Evolutionary conservation across 1,140 invertebrate genomes (phyloP).

Genomic region (Oryctes rhinoceros): DNA sequence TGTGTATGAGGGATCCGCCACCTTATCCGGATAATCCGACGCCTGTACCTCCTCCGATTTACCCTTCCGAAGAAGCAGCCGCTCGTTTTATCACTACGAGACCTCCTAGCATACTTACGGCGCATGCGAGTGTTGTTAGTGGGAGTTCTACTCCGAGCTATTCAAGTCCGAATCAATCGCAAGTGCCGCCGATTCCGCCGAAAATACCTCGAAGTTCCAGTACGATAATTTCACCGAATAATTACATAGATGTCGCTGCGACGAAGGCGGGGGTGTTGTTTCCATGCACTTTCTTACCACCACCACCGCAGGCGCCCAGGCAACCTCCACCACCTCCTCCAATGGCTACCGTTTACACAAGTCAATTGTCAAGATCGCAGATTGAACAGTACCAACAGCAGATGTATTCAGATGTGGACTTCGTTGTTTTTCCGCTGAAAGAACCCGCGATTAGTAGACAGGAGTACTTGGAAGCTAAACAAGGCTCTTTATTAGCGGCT

Average conservation of each 20-base stretch:
- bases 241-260: conserved; percentile 74
- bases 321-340: conserved; percentile 65
- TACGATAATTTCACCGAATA: conserved; percentile 70
- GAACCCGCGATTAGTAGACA: conserved; percentile 88
- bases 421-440: conserved; percentile 88
- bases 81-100: conserved; percentile 73
- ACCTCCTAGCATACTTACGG: conserved; percentile 73
- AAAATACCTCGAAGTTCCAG: conserved; percentile 62
- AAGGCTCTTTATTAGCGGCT: conserved; percentile 72
- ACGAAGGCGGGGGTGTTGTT: conserved; percentile 67
- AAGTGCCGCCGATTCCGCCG: conserved; percentile 66
- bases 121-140: conserved; percentile 68
- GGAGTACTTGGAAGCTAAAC: conserved; percentile 87
- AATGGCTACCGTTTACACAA: conserved; percentile 70
- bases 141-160: conserved; percentile 64
- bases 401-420: conserved; percentile 88
- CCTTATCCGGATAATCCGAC: conserved; percentile 66
- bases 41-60: conserved; percentile 55
- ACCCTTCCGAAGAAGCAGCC: conserved; percentile 67
- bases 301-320: conserved; percentile 61
- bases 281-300: conserved; percentile 67
- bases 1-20: conserved; percentile 63
- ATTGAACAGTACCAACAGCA: conserved; percentile 87
- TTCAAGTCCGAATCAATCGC: conserved; percentile 62
- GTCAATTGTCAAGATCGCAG: conserved; percentile 77